These are phyloP conservation scores for Beaufortia kweichowensis DNA, from an alignment of 2,113 vertebrate genomes.

Conservation along the genomic window DNA sequence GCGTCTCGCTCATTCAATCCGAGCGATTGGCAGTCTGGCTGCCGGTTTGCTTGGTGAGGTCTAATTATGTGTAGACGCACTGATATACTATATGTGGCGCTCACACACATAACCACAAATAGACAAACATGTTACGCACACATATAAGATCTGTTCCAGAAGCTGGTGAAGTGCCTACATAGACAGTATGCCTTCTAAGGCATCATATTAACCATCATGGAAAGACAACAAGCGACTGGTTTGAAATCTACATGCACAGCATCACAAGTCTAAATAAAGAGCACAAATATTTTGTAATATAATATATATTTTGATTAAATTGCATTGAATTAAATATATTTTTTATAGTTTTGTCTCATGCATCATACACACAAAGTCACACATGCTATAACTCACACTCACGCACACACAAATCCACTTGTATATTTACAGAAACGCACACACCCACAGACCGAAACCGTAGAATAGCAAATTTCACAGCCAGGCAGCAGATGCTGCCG, in stretches of 20 bases:
- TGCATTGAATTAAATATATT: no score
- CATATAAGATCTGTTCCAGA: neutral
- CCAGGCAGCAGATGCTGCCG: conserved; percentile 36
- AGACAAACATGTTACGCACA: conserved; percentile 25
- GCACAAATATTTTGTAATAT: neutral
- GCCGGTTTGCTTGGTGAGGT: conserved; percentile 14
- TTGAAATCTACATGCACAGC: neutral
- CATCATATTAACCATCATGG: neutral
- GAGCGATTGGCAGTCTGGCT: conserved; percentile 26
- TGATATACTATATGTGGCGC: conserved; percentile 23
- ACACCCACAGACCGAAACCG: neutral
- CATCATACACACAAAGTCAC: neutral
- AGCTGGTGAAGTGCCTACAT: conserved; percentile 1
- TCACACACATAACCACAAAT: conserved; percentile 27
- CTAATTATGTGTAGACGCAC: conserved; percentile 31
- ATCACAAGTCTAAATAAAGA: neutral
- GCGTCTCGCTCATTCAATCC: conserved; percentile 48
- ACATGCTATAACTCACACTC: neutral
- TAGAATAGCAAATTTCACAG: conserved; percentile 24
- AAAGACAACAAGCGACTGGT: neutral
- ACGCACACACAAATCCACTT: neutral
- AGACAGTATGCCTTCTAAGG: neutral
- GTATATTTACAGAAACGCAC: conserved; percentile 20
- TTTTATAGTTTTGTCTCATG: no score
- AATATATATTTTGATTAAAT: neutral